A percentile compares a stretch with the other conserved stretches of the same genome.
These are phyloP conservation scores for Agrilus mali DNA, from an alignment of 2,888 invertebrate genomes.

Conservation along the genomic window DNA sequence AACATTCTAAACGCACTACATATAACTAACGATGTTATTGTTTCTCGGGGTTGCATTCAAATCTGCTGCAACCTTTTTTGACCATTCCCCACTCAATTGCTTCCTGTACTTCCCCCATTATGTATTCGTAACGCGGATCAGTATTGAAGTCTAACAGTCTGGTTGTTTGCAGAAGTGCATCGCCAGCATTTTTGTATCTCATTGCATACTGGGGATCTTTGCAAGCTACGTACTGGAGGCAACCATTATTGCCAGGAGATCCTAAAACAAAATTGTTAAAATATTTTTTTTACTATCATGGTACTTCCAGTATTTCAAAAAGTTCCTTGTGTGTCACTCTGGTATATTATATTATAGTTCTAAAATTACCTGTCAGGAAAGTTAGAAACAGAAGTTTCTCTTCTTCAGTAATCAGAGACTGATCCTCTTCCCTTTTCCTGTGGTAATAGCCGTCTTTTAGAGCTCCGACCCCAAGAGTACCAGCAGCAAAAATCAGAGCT, in stretches of 20 bases:
- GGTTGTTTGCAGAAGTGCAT: slow-evolving; percentile 57
- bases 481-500: slow-evolving; percentile 70
- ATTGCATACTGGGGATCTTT: slow-evolving; percentile 58
- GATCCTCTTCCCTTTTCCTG: slow-evolving; percentile 44
- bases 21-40: no score
- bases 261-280: slow-evolving; percentile 26
- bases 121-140: slow-evolving; percentile 42
- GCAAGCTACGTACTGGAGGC: slow-evolving; percentile 66
- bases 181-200: slow-evolving; percentile 66
- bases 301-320: no score
- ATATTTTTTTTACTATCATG: no score
- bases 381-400: slow-evolving; percentile 60
- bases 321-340: no score
- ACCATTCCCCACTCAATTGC: slow-evolving; percentile 25
- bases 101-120: slow-evolving; percentile 26
- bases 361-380: slow-evolving; percentile 42
- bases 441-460: slow-evolving; percentile 43
- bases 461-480: slow-evolving; percentile 61
- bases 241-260: slow-evolving; percentile 52
- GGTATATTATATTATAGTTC: no score
- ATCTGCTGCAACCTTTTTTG: slow-evolving; percentile 25
- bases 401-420: slow-evolving; percentile 45
- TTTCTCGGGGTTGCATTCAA: slow-evolving; percentile 18
- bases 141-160: slow-evolving; percentile 40
- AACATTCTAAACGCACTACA: no score